Conservation (phyloP, 2,113 vertebrate genomes). For the Sinocyclocheilus grahami region DNA sequence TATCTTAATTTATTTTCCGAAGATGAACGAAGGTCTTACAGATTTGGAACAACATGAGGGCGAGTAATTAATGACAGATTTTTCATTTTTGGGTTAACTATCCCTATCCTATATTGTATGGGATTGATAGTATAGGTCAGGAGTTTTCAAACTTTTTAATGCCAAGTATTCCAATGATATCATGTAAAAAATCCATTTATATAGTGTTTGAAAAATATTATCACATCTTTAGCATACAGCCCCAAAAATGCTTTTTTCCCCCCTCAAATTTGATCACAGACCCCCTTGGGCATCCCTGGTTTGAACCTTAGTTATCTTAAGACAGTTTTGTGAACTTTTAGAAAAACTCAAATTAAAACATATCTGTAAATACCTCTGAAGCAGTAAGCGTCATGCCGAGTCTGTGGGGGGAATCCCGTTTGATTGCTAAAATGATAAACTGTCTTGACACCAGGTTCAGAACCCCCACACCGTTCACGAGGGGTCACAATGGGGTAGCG, state of each 20-base stretch:
- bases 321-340: too few relatives aligned
- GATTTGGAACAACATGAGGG: too few relatives aligned
- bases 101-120: neutral
- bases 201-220: neutral
- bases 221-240: neutral
- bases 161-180: neutral
- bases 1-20: too few relatives aligned
- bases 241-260: neutral
- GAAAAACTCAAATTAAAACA: neutral
- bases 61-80: too few relatives aligned
- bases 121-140: neutral
- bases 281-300: neutral
- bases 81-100: too few relatives aligned
- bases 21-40: too few relatives aligned
- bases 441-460: constrained; percentile 86
- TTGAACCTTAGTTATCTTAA: neutral
- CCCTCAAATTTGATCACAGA: neutral
- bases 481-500: constrained; percentile 90
- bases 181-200: neutral
- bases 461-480: constrained; percentile 86
- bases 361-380: constrained; percentile 79
- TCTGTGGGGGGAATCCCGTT: constrained; percentile 86
- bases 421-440: constrained; percentile 90
- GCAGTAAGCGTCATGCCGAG: constrained; percentile 87
- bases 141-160: neutral